Base-by-base conservation (phyloP, 2,113 vertebrate species). In the Centropristis striata region DNA sequence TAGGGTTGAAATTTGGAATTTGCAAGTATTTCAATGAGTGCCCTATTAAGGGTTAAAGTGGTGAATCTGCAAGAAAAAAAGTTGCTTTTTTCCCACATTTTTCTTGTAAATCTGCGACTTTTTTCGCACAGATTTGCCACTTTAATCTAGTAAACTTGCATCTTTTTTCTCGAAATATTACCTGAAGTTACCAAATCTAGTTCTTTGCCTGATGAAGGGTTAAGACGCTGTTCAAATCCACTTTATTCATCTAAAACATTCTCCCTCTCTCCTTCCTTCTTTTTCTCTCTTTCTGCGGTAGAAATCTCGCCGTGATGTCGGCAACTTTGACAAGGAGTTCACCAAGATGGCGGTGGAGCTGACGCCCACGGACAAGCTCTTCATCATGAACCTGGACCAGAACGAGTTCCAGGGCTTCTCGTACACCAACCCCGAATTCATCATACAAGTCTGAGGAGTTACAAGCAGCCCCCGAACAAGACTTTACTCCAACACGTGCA, bases 381-480 rank as follows among this genome's bases (percentile, higher is more conserved):
- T 99, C 96, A 99, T 99, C 94, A 99, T 99, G 98, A 99, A 99
- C 93, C 95, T 99, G 95, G 98, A 99, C 95, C 98, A 99, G 94
- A 98, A 97, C 50, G 98, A 99, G 92, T 99, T 99, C 91, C 97
- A 97, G 69, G 98, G 98, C 81, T 99, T 99, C 95, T 99, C 98
- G 88, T 99, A 98, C 93, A 98, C 97, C 69, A 99, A 99, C 91
- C 98, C 98, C 1, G 98, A 99, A 85, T 99, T 97, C 85, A 94
- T 99, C 89, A 99, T 99, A 92, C 95, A 97, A 63, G 98, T 99
- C 86, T 99, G 86, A 97, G 94, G 72, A 21, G 21, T n/a, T 79
- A 32, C 11, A 81, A 39, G 53, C 66, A 32, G 42, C 80, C 74
- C 25, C 74, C 25, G 7, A 55, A 49, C 23, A 4, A 57, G 77